Evolutionary conservation across 2,888 invertebrate species (phyloP).

Genomic region (Oxyteleia sp.): DNA sequence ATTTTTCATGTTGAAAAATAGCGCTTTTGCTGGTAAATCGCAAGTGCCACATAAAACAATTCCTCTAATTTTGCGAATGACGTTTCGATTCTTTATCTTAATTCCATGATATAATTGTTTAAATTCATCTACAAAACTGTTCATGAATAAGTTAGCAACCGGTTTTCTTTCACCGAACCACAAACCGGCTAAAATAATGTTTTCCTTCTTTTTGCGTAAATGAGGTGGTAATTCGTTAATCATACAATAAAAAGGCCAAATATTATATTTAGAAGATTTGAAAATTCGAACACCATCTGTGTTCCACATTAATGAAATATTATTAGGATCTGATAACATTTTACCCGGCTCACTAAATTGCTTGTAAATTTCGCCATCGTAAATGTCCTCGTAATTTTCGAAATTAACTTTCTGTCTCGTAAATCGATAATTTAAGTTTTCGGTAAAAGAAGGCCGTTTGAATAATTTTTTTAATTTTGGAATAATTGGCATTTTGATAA

Average conservation of each 20-base stretch:
- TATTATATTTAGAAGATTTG: conserved; percentile 6
- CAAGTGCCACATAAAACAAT: conserved; percentile 49
- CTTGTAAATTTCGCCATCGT: conserved; percentile 24
- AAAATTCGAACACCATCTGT: conserved; percentile 18
- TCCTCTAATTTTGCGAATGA: conserved; percentile 5
- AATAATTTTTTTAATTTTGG: conserved; percentile 30
- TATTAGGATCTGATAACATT: background rate
- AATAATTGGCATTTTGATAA: conserved; percentile 20
- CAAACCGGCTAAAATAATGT: conserved; percentile 23
- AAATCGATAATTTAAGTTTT: conserved; percentile 58
- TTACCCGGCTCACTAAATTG: background rate
- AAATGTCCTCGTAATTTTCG: conserved; percentile 20
- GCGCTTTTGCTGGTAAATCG: conserved; percentile 57
- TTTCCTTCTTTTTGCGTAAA: conserved; percentile 18
- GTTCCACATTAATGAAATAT: conserved; percentile 20
- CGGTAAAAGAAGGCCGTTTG: conserved; percentile 6
- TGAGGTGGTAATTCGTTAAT: conserved; percentile 9
- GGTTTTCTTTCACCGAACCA: conserved; percentile 25
- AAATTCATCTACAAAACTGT: conserved; percentile 14
- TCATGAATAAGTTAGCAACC: conserved; percentile 35
- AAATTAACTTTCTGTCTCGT: conserved; percentile 28
- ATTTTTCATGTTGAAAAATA: conserved; percentile 49
- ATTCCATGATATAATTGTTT: background rate
- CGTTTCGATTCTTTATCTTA: background rate
- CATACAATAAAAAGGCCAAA: conserved; percentile 16